Conservation (phyloP, 2,113 vertebrate species). For the Dasypus novemcinctus region DNA sequence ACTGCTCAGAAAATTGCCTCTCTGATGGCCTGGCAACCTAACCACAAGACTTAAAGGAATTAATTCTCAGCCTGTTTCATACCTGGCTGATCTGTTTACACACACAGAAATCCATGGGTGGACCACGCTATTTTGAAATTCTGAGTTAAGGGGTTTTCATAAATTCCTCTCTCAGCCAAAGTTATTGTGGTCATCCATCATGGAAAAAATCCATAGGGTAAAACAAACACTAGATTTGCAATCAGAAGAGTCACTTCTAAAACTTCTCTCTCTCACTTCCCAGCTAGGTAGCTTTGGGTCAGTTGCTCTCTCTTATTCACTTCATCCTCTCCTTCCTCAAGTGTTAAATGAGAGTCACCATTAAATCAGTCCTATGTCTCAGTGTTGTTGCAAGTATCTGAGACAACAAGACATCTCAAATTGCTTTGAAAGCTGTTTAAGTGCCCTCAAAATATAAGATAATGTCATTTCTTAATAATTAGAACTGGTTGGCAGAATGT, state of each 20-base stretch:
- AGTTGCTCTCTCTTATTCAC: background rate
- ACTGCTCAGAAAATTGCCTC: background rate
- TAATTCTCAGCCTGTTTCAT: background rate
- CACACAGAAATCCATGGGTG: background rate
- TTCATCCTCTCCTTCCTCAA: background rate
- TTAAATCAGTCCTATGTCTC: background rate
- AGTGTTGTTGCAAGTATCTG: background rate
- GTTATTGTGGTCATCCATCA: background rate
- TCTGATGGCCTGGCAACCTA: background rate
- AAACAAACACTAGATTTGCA: background rate
- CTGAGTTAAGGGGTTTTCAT: background rate
- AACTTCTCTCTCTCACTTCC: background rate
- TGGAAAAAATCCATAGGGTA: background rate
- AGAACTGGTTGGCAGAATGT: background rate
- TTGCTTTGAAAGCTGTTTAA: background rate
- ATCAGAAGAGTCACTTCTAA: background rate
- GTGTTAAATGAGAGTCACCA: background rate
- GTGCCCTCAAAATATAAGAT: conserved; percentile 5
- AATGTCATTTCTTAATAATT: background rate
- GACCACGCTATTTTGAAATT: background rate
- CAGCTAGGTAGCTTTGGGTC: background rate
- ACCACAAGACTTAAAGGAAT: background rate
- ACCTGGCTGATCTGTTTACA: background rate
- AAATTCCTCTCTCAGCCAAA: background rate
- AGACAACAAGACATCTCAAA: background rate